phyloP scores from a whole-genome alignment of 2,113 vertebrate species.

The Mobula hypostoma region DNA sequence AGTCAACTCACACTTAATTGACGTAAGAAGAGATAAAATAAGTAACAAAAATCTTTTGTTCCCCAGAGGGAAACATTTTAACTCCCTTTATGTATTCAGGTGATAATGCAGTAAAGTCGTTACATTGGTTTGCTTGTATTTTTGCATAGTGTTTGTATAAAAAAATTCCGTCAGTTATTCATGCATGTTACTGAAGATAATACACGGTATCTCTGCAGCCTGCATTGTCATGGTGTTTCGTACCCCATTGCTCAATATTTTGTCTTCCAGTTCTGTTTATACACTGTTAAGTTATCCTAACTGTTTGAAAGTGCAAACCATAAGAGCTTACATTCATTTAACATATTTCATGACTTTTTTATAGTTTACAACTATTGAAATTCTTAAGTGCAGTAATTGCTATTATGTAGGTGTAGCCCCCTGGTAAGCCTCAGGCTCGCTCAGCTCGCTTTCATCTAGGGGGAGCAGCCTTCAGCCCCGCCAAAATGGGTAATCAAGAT shows the following conservation, averaged over 20 bases:
- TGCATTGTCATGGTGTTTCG: neutral
- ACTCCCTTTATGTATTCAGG: neutral
- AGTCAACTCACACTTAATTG: conserved; percentile 3
- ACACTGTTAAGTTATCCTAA: neutral
- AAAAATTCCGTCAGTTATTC: neutral
- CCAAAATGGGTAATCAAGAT: too few relatives aligned
- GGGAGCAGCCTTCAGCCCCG: too few relatives aligned
- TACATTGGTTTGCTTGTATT: neutral
- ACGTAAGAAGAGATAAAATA: neutral
- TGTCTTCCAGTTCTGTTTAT: neutral
- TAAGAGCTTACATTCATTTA: neutral
- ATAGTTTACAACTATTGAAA: neutral
- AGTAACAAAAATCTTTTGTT: neutral
- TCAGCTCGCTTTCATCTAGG: too few relatives aligned
- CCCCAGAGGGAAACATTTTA: neutral
- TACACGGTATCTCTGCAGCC: neutral
- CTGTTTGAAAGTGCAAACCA: neutral
- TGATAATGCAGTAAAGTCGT: neutral
- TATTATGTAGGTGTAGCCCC: neutral
- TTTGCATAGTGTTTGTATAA: neutral
- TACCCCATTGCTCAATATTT: neutral
- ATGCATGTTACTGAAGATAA: too few relatives aligned
- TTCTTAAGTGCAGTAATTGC: neutral
- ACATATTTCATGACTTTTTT: neutral
- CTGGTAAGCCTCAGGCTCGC: too few relatives aligned